phyloP scores from a whole-genome alignment of 2,797 vertebrate species.

The Garrulus glandarius region DNA sequence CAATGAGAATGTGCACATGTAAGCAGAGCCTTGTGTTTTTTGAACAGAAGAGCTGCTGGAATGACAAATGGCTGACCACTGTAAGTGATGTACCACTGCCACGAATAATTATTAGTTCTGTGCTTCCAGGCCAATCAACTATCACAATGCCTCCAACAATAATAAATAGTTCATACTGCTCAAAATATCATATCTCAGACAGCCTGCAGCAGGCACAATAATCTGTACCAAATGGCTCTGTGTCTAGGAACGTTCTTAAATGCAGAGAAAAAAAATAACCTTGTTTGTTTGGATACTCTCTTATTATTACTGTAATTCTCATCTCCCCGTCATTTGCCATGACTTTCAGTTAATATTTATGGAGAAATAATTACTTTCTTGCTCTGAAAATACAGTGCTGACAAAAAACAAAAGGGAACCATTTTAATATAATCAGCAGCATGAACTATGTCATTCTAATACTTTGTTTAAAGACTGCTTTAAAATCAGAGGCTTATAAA shows the following conservation, averaged over 20 bases:
- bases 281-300: background rate
- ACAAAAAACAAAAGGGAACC: background rate
- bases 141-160: background rate
- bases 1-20: background rate
- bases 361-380: background rate
- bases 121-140: background rate
- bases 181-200: background rate
- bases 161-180: background rate
- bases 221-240: background rate
- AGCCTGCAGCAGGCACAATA: background rate
- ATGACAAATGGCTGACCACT: background rate
- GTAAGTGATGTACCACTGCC: background rate
- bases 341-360: background rate
- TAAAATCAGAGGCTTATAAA: background rate
- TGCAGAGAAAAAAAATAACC: background rate
- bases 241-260: background rate
- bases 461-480: conserved; percentile 2
- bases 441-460: background rate
- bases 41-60: background rate
- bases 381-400: background rate
- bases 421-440: background rate
- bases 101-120: background rate
- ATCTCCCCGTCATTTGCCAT: background rate
- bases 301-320: background rate
- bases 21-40: background rate